Base-by-base conservation (phyloP, 2,113 vertebrate genomes). In the Accipiter cooperii region DNA sequence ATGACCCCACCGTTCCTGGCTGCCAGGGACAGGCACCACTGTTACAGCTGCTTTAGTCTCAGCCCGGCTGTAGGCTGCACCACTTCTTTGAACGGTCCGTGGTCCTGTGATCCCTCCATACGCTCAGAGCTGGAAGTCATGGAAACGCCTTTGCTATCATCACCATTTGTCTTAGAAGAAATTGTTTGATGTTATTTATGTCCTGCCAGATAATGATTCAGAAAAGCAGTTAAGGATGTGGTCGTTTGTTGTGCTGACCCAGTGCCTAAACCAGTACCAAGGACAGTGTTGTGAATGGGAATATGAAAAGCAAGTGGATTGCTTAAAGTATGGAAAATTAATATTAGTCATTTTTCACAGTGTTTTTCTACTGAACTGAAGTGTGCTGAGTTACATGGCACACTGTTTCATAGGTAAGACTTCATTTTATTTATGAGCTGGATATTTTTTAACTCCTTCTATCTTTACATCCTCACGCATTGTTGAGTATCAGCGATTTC, bases 61-160 rank as follows among this genome's bases (percentile, higher is more conserved):
- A 33, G 74, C 38, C 69, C 21, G 31, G 68, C n/a, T 71, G 34
- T 3, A 54, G 69, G 58, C n/a, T 57, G 64, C 29, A 38, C 31
- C 28, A 5, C 34, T 51, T 26, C 46, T 61, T 31, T 12, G 52
- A 22, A 1, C 4, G 17, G 68, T 6, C 38, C 10, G 16, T 0
- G 2, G 46, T 58, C 31, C 44, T 17, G 22, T 12, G 42, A 33
- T 17, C 68, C 60, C 44, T 54, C 33, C n/a, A 7, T 3, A 7
- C 1, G 3, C 8, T 10, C 3, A 2, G 36, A n/a, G 26, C 73
- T 57, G 18, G 70, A 74, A 68, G 47, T 15, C 61, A 26, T 2
- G 34, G 73, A 38, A 64, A 10, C 1, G 5, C n/a, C 44, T 57
- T 38, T 68, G 47, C 18, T 58, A 1, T 55, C 4, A 0, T 28